Conservation (phyloP, 2,113 vertebrate species). For the Oncorhynchus masou region DNA sequence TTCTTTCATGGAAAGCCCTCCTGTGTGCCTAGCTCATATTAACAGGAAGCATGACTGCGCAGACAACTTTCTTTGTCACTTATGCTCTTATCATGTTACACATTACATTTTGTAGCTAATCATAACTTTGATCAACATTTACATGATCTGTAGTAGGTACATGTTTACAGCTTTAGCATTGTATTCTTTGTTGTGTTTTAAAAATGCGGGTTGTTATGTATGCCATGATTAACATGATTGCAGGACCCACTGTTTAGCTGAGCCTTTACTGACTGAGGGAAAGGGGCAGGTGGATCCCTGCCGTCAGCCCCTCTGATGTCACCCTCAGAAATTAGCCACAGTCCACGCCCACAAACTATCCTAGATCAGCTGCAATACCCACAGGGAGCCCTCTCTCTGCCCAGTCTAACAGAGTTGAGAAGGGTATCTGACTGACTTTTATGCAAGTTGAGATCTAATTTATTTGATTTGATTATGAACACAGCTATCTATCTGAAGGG, state of each 20-base stretch:
- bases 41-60: too few species aligned
- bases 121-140: too few species aligned
- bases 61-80: too few species aligned
- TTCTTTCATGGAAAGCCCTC: too few species aligned
- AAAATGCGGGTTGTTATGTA: background rate
- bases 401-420: background rate
- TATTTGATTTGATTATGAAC: conserved; percentile 21
- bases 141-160: too few species aligned
- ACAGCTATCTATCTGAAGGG: conserved; percentile 12
- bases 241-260: conserved; percentile 5
- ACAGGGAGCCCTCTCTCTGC: conserved; percentile 5
- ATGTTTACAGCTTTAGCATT: too few species aligned
- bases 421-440: background rate
- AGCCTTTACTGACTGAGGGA: conserved; percentile 52
- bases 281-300: conserved; percentile 56
- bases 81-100: too few species aligned
- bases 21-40: too few species aligned
- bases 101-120: too few species aligned
- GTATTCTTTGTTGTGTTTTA: too few species aligned
- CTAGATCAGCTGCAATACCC: conserved; percentile 6
- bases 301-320: conserved; percentile 34
- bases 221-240: conserved; percentile 13
- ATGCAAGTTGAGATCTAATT: conserved; percentile 11
- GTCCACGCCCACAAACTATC: conserved; percentile 30
- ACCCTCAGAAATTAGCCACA: conserved; percentile 52